Conservation (phyloP, 2,797 vertebrate genomes). For the Anguilla anguilla region DNA sequence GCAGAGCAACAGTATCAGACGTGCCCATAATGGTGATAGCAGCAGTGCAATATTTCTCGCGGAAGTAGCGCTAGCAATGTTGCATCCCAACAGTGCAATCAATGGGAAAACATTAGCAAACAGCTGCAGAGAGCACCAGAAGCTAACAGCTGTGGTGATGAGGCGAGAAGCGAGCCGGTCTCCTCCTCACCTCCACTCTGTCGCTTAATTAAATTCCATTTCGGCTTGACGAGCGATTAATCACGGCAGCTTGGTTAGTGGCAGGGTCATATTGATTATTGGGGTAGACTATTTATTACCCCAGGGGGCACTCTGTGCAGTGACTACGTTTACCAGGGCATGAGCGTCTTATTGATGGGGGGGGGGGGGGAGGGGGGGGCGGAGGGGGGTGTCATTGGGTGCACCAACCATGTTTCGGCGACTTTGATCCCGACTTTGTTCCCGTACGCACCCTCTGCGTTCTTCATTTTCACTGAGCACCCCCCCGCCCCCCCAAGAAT, state of each 20-base stretch:
- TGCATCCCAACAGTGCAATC: not conserved
- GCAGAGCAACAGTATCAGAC: not conserved
- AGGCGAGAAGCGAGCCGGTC: not conserved
- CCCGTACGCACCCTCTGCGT: not conserved
- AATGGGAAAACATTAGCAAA: not conserved
- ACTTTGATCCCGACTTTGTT: not conserved
- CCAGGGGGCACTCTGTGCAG: conserved; percentile 10
- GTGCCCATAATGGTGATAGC: not conserved
- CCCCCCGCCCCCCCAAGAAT: too few species aligned
- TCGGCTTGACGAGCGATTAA: conserved; percentile 80
- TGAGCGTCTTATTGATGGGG: not conserved
- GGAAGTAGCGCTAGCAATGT: not conserved
- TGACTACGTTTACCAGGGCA: conserved; percentile 1
- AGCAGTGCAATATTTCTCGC: not conserved
- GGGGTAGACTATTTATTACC: conserved; percentile 44
- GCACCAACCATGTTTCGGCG: not conserved
- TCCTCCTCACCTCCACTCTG: not conserved
- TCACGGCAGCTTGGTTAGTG: conserved; percentile 66
- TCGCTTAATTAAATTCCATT: conserved; percentile 76
- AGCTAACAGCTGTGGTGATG: not conserved
- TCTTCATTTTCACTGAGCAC: not conserved
- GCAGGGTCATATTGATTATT: conserved; percentile 62
- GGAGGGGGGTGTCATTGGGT: not conserved
- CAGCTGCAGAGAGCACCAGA: not conserved
- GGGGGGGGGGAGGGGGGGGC: not conserved